phyloP scores from a whole-genome alignment of 2,888 invertebrate genomes.

The Apotomis betuletana region DNA sequence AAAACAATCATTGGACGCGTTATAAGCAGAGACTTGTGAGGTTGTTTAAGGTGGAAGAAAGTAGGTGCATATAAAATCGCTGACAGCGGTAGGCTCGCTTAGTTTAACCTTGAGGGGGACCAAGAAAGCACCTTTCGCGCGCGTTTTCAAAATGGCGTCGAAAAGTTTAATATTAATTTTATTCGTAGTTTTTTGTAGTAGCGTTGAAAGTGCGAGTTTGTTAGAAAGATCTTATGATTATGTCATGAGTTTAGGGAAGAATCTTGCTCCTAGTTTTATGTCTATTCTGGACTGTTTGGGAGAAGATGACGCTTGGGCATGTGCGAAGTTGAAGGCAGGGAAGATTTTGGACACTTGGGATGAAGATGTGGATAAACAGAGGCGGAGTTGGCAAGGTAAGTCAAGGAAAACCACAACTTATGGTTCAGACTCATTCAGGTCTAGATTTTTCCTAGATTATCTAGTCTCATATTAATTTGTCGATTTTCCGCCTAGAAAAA shows the following conservation, averaged over 20 bases:
- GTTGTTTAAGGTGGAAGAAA: constrained; percentile 57
- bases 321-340: constrained; percentile 81
- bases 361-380: constrained; percentile 65
- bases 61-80: constrained; percentile 56
- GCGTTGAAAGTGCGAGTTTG: constrained; percentile 67
- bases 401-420: neutral
- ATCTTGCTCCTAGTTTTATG: constrained; percentile 79
- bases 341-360: constrained; percentile 77
- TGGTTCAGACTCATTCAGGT: too few relatives aligned
- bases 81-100: constrained; percentile 52
- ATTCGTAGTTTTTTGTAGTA: constrained; percentile 51
- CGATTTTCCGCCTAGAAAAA: too few relatives aligned
- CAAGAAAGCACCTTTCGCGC: constrained; percentile 50
- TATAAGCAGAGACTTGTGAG: constrained; percentile 1
- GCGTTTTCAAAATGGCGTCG: constrained; percentile 58
- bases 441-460: too few relatives aligned
- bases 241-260: constrained; percentile 71
- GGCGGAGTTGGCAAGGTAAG: constrained; percentile 74
- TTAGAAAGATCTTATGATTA: constrained; percentile 72
- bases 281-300: constrained; percentile 81
- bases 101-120: constrained; percentile 63
- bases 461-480: too few relatives aligned
- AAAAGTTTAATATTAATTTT: constrained; percentile 59
- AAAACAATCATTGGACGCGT: constrained; percentile 7
- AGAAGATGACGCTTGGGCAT: constrained; percentile 78